Evolutionary conservation across 2,113 vertebrate genomes (phyloP).

Genomic region (Strix aluco): DNA sequence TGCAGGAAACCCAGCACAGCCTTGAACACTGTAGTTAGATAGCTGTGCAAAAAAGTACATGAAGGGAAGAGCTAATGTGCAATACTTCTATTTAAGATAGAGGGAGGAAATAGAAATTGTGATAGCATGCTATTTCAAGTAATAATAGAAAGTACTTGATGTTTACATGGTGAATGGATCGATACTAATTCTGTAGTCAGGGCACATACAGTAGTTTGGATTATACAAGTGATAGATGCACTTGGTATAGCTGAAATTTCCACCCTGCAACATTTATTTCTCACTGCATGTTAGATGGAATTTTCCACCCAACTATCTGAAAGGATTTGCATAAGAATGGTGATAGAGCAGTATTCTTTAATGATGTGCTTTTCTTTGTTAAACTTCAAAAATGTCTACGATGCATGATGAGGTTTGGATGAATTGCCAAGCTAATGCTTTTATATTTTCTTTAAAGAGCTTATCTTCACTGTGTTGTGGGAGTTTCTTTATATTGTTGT

Average conservation of each 20-base stretch:
- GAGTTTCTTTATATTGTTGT: slow-evolving; percentile 79
- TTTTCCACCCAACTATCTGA: slow-evolving; percentile 82
- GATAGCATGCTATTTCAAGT: slow-evolving; percentile 86
- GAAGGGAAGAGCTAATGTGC: slow-evolving; percentile 81
- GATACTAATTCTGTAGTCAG: slow-evolving; percentile 84
- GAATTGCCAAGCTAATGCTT: slow-evolving; percentile 83
- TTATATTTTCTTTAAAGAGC: slow-evolving; percentile 85
- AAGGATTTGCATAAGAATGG: slow-evolving; percentile 86
- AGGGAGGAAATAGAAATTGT: slow-evolving; percentile 86
- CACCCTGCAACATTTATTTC: slow-evolving; percentile 82
- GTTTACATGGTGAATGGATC: slow-evolving; percentile 85
- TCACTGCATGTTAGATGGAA: slow-evolving; percentile 79
- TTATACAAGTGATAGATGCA: slow-evolving; percentile 84
- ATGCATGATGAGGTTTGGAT: slow-evolving; percentile 81
- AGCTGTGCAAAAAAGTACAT: slow-evolving; percentile 80
- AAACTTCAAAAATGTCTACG: slow-evolving; percentile 84
- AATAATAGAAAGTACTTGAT: slow-evolving; percentile 86
- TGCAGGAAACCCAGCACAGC: slow-evolving; percentile 76
- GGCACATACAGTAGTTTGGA: slow-evolving; percentile 82
- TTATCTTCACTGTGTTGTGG: slow-evolving; percentile 78
- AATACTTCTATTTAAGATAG: slow-evolving; percentile 85
- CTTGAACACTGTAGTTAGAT: slow-evolving; percentile 77
- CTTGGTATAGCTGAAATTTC: slow-evolving; percentile 79
- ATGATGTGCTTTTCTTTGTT: slow-evolving; percentile 86
- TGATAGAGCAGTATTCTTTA: slow-evolving; percentile 84